These are phyloP conservation scores for Ctenosaura bakeri DNA, from an alignment of 2,797 vertebrate species.

Conservation along the genomic window DNA sequence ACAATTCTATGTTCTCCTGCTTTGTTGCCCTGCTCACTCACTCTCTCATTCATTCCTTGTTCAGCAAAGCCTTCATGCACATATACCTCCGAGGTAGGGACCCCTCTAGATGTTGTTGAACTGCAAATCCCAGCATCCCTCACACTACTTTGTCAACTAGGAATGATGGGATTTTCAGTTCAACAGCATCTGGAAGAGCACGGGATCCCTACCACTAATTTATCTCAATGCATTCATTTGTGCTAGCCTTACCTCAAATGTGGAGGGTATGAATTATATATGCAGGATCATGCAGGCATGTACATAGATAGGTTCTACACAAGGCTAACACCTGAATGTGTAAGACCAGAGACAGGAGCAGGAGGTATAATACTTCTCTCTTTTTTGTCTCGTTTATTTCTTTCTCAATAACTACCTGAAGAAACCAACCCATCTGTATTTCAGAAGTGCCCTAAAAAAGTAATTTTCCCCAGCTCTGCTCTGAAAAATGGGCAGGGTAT, in stretches of 20 bases:
- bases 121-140: background rate
- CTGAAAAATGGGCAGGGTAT: background rate
- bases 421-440: background rate
- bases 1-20: too few relatives aligned
- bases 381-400: background rate
- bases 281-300: background rate
- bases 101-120: background rate
- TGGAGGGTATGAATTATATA: background rate
- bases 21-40: background rate
- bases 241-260: background rate
- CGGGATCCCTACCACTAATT: background rate
- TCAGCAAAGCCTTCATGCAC: background rate
- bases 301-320: background rate
- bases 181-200: background rate
- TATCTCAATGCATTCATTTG: background rate
- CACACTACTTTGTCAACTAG: too few relatives aligned
- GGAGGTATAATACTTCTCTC: background rate
- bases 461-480: background rate
- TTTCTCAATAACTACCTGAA: background rate
- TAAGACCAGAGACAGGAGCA: background rate
- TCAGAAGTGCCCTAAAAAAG: background rate
- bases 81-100: too few relatives aligned
- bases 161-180: too few relatives aligned
- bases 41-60: background rate
- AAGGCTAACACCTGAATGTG: background rate